Evolutionary conservation across 1,140 invertebrate species (phyloP).

Genomic region (Papilio polyxenes): DNA sequence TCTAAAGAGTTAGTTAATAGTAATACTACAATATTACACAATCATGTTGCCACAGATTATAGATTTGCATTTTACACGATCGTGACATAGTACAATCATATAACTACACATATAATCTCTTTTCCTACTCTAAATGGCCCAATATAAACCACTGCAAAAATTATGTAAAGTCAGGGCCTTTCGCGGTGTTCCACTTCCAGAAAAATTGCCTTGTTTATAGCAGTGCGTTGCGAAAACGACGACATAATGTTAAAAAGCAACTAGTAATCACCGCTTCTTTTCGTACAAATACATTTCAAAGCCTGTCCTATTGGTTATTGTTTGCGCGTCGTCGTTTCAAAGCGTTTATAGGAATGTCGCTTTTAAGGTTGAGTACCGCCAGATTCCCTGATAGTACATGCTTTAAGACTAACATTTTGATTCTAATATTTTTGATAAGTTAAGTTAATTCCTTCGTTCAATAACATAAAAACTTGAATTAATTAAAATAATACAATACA

Average conservation of each 20-base stretch:
- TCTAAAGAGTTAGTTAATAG: conserved; percentile 1
- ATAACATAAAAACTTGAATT: neutral
- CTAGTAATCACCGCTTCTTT: neutral
- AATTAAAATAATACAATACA: conserved; percentile 3
- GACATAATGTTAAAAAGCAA: too few species aligned
- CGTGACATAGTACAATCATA: neutral
- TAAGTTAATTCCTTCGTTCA: neutral
- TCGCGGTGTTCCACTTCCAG: too few species aligned
- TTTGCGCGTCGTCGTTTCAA: too few species aligned
- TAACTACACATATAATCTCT: neutral
- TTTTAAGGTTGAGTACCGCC: too few species aligned
- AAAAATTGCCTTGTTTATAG: too few species aligned
- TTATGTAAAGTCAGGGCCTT: neutral
- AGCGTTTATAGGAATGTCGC: too few species aligned
- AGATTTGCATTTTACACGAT: conserved; percentile 2
- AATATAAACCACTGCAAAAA: neutral
- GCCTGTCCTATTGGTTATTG: too few species aligned
- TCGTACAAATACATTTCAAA: too few species aligned
- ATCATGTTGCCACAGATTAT: conserved; percentile 6
- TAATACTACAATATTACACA: neutral
- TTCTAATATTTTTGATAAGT: neutral
- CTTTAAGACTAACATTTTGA: too few species aligned
- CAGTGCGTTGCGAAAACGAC: too few species aligned
- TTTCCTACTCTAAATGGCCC: neutral
- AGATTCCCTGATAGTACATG: too few species aligned